phyloP scores from a whole-genome alignment of 2,888 invertebrate species.

The Leistus spinibarbis region DNA sequence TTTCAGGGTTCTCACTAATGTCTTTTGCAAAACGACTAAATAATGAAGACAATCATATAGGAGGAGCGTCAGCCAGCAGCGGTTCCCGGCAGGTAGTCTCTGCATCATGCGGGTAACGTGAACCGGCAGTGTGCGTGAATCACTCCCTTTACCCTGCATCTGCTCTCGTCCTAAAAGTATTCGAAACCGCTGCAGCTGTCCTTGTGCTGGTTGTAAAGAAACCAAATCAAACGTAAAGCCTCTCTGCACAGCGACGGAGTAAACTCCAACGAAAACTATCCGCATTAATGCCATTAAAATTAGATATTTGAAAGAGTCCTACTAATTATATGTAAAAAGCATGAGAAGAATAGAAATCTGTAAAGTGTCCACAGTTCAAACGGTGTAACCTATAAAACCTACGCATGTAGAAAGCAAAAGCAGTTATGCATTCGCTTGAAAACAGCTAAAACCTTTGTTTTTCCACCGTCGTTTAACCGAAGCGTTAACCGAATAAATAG shows the following conservation, averaged over 20 bases:
- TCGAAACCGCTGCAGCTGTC: slow-evolving; percentile 1
- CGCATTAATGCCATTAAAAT: too few species aligned
- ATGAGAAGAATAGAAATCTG: background rate
- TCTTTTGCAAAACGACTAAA: background rate
- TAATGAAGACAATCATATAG: background rate
- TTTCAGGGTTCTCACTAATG: background rate
- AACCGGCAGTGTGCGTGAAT: slow-evolving; percentile 25
- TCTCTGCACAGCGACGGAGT: background rate
- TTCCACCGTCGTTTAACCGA: background rate
- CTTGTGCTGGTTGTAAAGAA: slow-evolving; percentile 14
- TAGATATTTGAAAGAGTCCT: too few species aligned
- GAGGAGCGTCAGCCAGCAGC: background rate
- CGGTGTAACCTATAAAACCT: background rate
- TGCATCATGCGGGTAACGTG: slow-evolving; percentile 9
- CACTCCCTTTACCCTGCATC: background rate
- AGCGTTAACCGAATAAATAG: slow-evolving; percentile 3
- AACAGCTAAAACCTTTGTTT: background rate
- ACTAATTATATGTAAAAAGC: too few species aligned
- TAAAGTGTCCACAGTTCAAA: background rate
- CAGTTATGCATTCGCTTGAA: background rate
- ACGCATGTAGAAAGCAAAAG: background rate
- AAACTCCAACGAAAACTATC: too few species aligned
- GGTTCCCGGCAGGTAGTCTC: background rate
- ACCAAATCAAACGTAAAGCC: background rate
- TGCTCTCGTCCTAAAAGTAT: background rate